Evolutionary conservation across 2,888 invertebrate species (phyloP).

Genomic region (Drosophila mayaguana): DNA sequence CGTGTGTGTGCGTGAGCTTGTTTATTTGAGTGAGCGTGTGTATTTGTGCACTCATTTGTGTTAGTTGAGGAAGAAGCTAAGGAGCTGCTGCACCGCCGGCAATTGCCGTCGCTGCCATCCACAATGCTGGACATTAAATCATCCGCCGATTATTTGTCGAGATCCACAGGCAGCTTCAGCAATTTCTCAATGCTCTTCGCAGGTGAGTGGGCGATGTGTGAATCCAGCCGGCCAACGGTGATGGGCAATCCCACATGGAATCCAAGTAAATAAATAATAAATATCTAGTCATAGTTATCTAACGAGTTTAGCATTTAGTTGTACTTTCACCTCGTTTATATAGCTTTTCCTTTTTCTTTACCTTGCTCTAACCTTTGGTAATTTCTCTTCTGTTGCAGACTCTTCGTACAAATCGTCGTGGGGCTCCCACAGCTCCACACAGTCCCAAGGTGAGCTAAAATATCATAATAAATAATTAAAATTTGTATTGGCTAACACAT

Average conservation of each 20-base stretch:
- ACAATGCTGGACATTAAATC: conserved; percentile 96
- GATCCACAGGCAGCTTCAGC: conserved; percentile 94
- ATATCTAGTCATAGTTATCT: conserved; percentile 37
- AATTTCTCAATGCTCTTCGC: conserved; percentile 98
- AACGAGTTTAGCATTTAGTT: conserved; percentile 2
- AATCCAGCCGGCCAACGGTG: conserved; percentile 72
- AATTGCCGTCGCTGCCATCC: conserved; percentile 75
- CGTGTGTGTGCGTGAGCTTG: conserved; percentile 32
- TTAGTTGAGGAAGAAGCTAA: not conserved
- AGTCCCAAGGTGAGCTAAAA: conserved; percentile 89
- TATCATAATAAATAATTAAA: not conserved
- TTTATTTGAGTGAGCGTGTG: not conserved
- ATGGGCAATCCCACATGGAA: conserved; percentile 72
- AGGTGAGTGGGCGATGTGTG: conserved; percentile 87
- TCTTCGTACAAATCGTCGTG: conserved; percentile 95
- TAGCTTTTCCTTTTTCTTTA: not conserved
- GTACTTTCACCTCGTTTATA: not conserved
- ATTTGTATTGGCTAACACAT: not conserved
- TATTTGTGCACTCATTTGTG: not conserved
- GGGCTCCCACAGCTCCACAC: conserved; percentile 91
- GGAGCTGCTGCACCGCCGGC: conserved; percentile 68
- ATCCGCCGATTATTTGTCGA: conserved; percentile 95
- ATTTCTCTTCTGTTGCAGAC: conserved; percentile 88
- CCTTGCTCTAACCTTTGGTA: not conserved
- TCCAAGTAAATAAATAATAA: conserved; percentile 70